phyloP scores from a whole-genome alignment of 2,797 vertebrate genomes.

The Danio aesculapii region DNA sequence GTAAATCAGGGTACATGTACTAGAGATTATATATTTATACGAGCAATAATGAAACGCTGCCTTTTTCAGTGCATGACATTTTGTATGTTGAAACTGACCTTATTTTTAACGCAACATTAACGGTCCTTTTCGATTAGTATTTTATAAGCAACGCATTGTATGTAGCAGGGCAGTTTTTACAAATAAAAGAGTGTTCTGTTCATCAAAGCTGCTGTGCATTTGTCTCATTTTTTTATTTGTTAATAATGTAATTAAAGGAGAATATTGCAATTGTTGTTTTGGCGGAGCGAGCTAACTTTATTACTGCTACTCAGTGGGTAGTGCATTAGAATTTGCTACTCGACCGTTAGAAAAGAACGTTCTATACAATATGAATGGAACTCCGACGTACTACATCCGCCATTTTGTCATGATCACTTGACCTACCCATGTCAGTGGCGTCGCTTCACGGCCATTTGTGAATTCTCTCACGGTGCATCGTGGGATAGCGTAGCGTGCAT shows the following conservation, averaged over 20 bases:
- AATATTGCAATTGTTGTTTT: no score
- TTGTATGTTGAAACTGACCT: conserved; percentile 76
- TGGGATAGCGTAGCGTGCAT: no score
- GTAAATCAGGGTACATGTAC: conserved; percentile 50
- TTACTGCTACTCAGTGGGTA: no score
- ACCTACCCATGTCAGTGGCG: no score
- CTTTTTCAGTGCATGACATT: conserved; percentile 76
- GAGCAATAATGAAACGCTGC: conserved; percentile 69
- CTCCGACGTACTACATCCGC: no score
- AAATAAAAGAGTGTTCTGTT: conserved; percentile 74
- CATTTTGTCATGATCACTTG: no score
- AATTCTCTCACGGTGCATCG: no score
- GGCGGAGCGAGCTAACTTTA: no score
- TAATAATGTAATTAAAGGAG: background rate
- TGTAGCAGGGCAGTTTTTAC: conserved; percentile 73
- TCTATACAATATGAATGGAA: no score
- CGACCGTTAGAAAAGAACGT: no score
- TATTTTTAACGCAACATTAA: conserved; percentile 75
- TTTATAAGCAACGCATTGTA: conserved; percentile 77
- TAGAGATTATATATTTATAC: conserved; percentile 82
- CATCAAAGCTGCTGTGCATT: background rate
- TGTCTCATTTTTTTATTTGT: background rate
- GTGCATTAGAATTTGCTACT: no score
- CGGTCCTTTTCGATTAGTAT: conserved; percentile 80
- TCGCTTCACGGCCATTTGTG: no score